phyloP scores from a whole-genome alignment of 2,797 vertebrate genomes.

The Xiphorhynchus erythropygius region DNA sequence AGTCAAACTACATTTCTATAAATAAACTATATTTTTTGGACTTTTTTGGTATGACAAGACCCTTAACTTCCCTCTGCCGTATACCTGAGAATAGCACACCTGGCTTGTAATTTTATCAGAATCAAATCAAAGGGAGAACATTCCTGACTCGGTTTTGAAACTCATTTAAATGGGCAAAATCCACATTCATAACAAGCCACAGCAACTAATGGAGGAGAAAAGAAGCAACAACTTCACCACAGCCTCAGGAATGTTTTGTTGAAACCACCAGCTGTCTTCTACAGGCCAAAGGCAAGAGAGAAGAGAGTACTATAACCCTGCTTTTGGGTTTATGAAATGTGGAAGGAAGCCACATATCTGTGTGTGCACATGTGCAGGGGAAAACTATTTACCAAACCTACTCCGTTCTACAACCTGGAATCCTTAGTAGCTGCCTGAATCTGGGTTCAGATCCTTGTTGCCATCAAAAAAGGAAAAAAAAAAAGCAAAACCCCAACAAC shows the following conservation, averaged over 20 bases:
- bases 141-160: conserved; percentile 14
- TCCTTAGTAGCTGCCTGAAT: conserved; percentile 28
- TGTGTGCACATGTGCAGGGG: not conserved
- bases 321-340: not conserved
- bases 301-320: not conserved
- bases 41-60: not conserved
- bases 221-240: conserved; percentile 9
- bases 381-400: conserved; percentile 1
- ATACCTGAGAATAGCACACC: conserved; percentile 43
- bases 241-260: conserved; percentile 14
- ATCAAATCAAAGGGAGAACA: not conserved
- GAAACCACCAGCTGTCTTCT: conserved; percentile 3
- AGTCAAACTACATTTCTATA: not conserved
- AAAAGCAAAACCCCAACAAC: not conserved
- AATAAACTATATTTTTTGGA: not conserved
- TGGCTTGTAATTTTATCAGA: not conserved
- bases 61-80: not conserved
- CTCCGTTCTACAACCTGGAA: not conserved
- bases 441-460: not conserved
- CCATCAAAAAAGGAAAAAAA: not conserved
- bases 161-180: not conserved
- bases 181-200: conserved; percentile 12
- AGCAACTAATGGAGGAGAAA: conserved; percentile 13
- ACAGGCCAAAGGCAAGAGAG: not conserved
- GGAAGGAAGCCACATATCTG: not conserved